phyloP scores from a whole-genome alignment of 2,888 invertebrate genomes.

The Gari tellinella region DNA sequence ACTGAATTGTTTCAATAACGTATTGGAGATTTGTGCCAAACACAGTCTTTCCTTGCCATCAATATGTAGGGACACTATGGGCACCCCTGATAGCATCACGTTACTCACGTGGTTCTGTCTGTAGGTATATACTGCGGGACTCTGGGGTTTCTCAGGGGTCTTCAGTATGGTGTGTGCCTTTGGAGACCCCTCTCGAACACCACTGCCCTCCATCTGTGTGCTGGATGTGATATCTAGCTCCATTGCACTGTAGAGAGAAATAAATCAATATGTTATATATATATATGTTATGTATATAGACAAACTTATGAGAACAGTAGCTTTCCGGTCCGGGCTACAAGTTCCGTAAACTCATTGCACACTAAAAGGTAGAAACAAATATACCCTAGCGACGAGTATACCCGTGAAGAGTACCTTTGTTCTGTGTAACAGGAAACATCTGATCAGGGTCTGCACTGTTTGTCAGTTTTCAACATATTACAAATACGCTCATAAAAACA shows the following conservation, averaged over 20 bases:
- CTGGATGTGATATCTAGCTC: conserved; percentile 52
- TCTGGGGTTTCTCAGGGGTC: conserved; percentile 13
- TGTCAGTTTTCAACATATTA: too few relatives aligned
- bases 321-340: too few relatives aligned
- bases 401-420: too few relatives aligned
- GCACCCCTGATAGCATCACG: conserved; percentile 93
- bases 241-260: conserved; percentile 39
- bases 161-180: conserved; percentile 27
- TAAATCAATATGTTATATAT: background rate
- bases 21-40: conserved; percentile 98
- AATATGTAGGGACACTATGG: conserved; percentile 96
- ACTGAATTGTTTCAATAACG: conserved; percentile 96
- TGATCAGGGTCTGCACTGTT: too few relatives aligned
- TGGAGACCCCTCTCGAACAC: background rate
- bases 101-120: conserved; percentile 88
- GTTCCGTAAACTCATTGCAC: too few relatives aligned
- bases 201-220: conserved; percentile 21
- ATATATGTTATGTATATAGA: background rate
- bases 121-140: conserved; percentile 27
- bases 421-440: too few relatives aligned
- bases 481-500: too few relatives aligned
- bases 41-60: conserved; percentile 96
- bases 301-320: background rate
- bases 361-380: too few relatives aligned
- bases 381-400: too few relatives aligned